Percentiles rank a stretch among this genome's conserved stretches.
phyloP scores from a whole-genome alignment of 2,113 vertebrate species.

The Amia ocellicauda region DNA sequence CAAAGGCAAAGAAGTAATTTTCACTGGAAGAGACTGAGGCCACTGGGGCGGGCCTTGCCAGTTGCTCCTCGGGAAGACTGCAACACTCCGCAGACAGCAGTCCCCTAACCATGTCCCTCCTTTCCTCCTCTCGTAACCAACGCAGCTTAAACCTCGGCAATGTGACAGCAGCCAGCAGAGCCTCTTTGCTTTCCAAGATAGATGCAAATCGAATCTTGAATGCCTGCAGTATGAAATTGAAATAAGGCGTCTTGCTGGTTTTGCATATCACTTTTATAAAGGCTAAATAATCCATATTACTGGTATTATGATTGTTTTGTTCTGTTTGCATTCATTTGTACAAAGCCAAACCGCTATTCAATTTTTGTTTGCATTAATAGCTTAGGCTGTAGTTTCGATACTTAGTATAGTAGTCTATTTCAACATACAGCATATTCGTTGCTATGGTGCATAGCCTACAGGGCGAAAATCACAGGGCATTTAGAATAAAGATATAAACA shows the following conservation, averaged over 20 bases:
- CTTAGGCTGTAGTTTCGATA: too few relatives aligned
- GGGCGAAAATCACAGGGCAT: too few relatives aligned
- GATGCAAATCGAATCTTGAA: constrained; percentile 32
- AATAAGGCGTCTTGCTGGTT: too few relatives aligned
- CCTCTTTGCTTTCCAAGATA: constrained; percentile 18
- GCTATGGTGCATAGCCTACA: too few relatives aligned
- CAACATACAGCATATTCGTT: too few relatives aligned
- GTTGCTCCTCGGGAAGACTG: too few relatives aligned
- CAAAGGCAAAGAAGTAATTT: constrained; percentile 22
- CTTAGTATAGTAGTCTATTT: too few relatives aligned
- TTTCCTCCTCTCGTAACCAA: constrained; percentile 28
- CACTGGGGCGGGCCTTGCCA: constrained; percentile 14
- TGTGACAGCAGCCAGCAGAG: constrained; percentile 29
- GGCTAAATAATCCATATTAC: constrained; percentile 11
- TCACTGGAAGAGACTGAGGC: neutral
- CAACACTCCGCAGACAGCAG: too few relatives aligned
- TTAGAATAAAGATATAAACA: constrained; percentile 1
- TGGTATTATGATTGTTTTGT: neutral
- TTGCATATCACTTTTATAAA: too few relatives aligned
- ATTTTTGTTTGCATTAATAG: too few relatives aligned
- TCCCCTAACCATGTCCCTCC: too few relatives aligned
- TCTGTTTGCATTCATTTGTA: too few relatives aligned
- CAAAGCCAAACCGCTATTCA: constrained; percentile 3
- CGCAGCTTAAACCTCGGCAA: constrained; percentile 29
- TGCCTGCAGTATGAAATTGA: constrained; percentile 36